These are phyloP conservation scores for Pipistrellus kuhlii DNA, from an alignment of 2,797 vertebrate species.

Conservation along the genomic window DNA sequence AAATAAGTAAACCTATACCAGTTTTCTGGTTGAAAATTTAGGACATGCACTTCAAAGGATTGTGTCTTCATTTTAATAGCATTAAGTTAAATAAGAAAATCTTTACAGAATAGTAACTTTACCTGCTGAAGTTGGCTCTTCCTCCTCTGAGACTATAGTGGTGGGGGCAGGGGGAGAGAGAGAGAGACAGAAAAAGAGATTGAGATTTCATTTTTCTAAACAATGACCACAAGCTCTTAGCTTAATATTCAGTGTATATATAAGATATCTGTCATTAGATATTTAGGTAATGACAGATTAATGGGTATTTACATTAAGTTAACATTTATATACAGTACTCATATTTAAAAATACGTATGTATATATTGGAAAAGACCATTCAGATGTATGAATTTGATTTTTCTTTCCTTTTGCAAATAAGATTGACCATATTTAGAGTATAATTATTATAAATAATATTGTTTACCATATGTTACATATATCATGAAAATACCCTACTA, in stretches of 20 bases:
- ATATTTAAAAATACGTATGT: neutral
- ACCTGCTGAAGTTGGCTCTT: conserved; percentile 87
- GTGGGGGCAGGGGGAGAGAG: rapidly evolving
- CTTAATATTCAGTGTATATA: neutral
- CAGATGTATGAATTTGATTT: neutral
- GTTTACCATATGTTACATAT: neutral
- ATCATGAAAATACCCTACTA: neutral
- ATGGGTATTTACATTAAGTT: neutral
- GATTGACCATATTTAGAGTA: neutral
- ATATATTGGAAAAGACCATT: neutral
- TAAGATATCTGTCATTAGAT: neutral
- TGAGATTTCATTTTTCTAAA: conserved; percentile 64
- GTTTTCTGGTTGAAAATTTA: neutral
- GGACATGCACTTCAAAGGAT: neutral
- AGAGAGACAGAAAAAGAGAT: neutral
- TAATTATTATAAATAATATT: neutral
- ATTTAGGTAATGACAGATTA: neutral
- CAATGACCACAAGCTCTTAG: neutral
- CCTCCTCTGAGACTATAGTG: conserved; percentile 82
- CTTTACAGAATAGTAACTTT: neutral
- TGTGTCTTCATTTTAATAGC: neutral
- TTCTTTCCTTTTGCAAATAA: conserved; percentile 30
- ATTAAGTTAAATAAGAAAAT: neutral
- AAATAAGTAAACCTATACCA: neutral
- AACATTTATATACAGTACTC: neutral